Evolutionary conservation across 1,140 invertebrate genomes (phyloP).

Genomic region (Branchinecta lynchi): DNA sequence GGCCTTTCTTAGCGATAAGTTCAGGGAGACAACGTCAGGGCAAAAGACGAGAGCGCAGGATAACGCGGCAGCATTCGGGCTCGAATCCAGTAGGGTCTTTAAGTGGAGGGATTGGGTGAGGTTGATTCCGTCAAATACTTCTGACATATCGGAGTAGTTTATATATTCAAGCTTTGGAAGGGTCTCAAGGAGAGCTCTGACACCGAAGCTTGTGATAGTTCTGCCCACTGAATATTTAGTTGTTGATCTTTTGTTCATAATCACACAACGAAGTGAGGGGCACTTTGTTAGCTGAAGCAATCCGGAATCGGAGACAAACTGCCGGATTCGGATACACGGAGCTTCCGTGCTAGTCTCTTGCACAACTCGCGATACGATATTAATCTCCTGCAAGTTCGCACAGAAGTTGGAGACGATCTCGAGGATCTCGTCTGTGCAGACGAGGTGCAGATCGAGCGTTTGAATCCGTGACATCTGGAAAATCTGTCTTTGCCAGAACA

Average conservation of each 20-base stretch:
- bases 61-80: not conserved
- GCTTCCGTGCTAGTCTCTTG: constrained; percentile 27
- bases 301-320: constrained; percentile 25
- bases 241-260: constrained; percentile 22
- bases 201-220: constrained; percentile 22
- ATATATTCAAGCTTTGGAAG: constrained; percentile 23
- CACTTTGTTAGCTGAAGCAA: constrained; percentile 21
- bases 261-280: constrained; percentile 22
- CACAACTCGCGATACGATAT: constrained; percentile 37
- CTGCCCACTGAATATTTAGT: constrained; percentile 20
- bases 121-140: constrained; percentile 16
- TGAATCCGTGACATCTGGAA: constrained; percentile 30
- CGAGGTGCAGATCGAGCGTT: constrained; percentile 35
- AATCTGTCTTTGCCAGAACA: constrained; percentile 29
- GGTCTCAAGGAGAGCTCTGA: constrained; percentile 20
- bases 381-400: constrained; percentile 34
- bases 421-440: constrained; percentile 39
- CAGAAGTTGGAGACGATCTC: constrained; percentile 34
- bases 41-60: not conserved
- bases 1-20: not conserved
- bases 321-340: constrained; percentile 28
- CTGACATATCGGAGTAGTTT: constrained; percentile 23
- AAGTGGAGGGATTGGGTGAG: not conserved
- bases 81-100: not conserved
- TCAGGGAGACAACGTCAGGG: not conserved